phyloP scores from a whole-genome alignment of 2,113 vertebrate genomes.

The Triplophysa siluroides region DNA sequence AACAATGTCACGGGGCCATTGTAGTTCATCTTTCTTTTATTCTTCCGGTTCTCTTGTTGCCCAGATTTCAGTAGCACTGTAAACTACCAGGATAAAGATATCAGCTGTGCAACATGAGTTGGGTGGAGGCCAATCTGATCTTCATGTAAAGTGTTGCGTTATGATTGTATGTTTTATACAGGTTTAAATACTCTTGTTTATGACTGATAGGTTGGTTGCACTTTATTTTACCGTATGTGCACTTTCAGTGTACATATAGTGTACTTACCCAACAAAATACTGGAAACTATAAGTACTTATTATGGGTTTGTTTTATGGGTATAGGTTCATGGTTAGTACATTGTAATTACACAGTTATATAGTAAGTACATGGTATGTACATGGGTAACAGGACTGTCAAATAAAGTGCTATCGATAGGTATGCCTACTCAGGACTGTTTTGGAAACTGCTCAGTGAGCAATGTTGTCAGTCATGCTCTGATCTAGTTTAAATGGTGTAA shows the following conservation, averaged over 20 bases:
- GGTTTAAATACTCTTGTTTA: conserved; percentile 58
- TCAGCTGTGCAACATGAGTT: conserved; percentile 9
- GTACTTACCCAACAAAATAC: no score
- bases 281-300: no score
- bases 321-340: no score
- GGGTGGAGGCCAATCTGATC: not conserved
- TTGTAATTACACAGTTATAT: no score
- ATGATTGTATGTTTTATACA: conserved; percentile 3
- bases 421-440: conserved; percentile 60
- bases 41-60: not conserved
- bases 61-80: not conserved
- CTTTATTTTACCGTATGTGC: no score
- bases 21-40: conserved; percentile 22
- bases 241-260: no score
- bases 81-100: conserved; percentile 24
- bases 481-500: conserved; percentile 15
- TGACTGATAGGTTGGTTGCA: conserved; percentile 64
- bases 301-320: no score
- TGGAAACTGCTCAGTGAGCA: conserved; percentile 64
- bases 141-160: not conserved
- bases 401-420: conserved; percentile 57
- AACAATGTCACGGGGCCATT: conserved; percentile 9
- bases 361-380: no score
- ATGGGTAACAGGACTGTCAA: no score
- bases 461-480: conserved; percentile 29